Conservation (phyloP, 1,140 invertebrate species). For the Lordiphosa clarofinis region DNA sequence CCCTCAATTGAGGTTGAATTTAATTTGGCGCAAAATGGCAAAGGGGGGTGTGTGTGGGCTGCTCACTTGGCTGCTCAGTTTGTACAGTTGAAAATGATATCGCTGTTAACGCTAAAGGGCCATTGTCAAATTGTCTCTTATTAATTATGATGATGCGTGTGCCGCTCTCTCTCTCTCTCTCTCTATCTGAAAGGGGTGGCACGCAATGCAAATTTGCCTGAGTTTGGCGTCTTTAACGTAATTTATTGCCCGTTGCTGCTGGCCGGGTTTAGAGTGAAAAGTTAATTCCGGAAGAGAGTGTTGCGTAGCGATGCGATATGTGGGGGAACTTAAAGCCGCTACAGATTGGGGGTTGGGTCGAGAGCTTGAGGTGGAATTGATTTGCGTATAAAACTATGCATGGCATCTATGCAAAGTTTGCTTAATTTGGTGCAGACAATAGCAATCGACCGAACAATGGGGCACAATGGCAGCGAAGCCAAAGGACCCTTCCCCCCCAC, state of each 20-base stretch:
- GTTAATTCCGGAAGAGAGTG: constrained; percentile 48
- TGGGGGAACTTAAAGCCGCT: constrained; percentile 28
- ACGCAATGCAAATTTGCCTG: constrained; percentile 68
- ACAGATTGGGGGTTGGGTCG: constrained; percentile 7
- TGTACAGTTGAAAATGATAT: constrained; percentile 69
- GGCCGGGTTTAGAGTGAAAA: constrained; percentile 57
- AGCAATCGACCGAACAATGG: constrained; percentile 51
- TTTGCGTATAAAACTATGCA: constrained; percentile 65
- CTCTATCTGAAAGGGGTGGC: constrained; percentile 5
- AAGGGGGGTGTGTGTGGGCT: constrained; percentile 52
- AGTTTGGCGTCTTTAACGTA: constrained; percentile 70
- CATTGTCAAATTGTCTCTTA: constrained; percentile 78
- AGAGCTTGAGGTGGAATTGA: constrained; percentile 45
- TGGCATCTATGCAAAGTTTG: constrained; percentile 57
- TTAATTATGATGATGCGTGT: constrained; percentile 77
- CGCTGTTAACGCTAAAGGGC: constrained; percentile 76
- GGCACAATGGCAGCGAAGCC: constrained; percentile 16
- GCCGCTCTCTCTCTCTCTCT: constrained; percentile 11
- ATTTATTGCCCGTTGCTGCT: constrained; percentile 55
- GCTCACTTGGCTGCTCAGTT: constrained; percentile 53
- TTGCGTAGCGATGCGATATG: constrained; percentile 18
- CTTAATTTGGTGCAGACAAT: constrained; percentile 71
- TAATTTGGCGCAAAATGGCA: constrained; percentile 79
- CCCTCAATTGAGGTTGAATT: constrained; percentile 79
- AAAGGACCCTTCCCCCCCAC: constrained; percentile 5